These are phyloP conservation scores for Agapostemon virescens DNA, from an alignment of 2,888 invertebrate species.

Conservation along the genomic window DNA sequence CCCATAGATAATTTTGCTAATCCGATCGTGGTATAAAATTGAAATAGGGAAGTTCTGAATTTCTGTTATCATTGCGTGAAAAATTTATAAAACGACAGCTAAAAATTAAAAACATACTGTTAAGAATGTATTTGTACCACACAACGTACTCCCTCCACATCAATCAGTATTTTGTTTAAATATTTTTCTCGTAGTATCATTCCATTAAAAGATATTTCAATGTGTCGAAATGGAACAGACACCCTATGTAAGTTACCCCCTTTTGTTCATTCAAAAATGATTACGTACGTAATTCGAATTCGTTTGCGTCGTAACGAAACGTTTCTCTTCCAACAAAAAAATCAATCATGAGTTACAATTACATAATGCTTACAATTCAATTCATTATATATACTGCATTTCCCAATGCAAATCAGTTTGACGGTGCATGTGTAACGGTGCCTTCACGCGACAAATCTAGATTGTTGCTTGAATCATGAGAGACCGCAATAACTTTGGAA, in stretches of 20 bases:
- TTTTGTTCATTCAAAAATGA: constrained; percentile 47
- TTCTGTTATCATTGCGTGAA: not conserved
- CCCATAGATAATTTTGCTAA: no score
- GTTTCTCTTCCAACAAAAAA: constrained; percentile 27
- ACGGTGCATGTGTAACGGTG: constrained; percentile 55
- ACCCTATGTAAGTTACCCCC: constrained; percentile 47
- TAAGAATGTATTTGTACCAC: no score
- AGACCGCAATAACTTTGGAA: constrained; percentile 55
- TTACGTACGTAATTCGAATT: constrained; percentile 53
- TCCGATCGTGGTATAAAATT: not conserved
- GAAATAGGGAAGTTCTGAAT: not conserved
- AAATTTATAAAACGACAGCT: not conserved
- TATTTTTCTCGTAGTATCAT: not conserved
- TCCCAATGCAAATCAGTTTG: constrained; percentile 45
- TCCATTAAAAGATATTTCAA: not conserved
- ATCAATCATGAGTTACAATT: constrained; percentile 27
- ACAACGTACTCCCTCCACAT: not conserved
- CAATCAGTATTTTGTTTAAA: not conserved
- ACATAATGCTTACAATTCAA: constrained; percentile 15
- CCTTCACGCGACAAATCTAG: constrained; percentile 44
- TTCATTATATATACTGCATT: constrained; percentile 36
- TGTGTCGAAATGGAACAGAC: not conserved
- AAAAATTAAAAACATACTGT: not conserved
- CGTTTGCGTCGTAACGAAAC: constrained; percentile 49
- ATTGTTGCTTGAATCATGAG: constrained; percentile 54